Evolutionary conservation across 1,140 invertebrate genomes (phyloP).

Genomic region (Drosophila ironensis): DNA sequence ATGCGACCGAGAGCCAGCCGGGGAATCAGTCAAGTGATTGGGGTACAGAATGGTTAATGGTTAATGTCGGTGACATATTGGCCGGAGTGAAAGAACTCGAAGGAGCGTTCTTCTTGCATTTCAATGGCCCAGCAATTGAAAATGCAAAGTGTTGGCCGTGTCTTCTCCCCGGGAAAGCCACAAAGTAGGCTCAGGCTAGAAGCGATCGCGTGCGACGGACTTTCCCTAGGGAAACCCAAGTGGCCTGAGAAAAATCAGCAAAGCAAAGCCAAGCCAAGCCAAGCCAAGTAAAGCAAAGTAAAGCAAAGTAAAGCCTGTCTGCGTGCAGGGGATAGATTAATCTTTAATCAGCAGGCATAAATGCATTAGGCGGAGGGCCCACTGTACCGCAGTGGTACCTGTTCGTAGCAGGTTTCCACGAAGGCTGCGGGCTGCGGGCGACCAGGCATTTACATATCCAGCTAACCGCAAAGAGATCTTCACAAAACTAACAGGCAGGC

Average conservation of each 20-base stretch:
- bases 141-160: background rate
- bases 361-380: constrained; percentile 26
- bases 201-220: constrained; percentile 40
- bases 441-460: constrained; percentile 47
- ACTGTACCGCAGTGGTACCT: constrained; percentile 17
- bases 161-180: background rate
- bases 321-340: constrained; percentile 30
- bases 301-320: too few species aligned
- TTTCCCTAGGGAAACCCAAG: constrained; percentile 60
- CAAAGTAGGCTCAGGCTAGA: constrained; percentile 5
- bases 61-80: constrained; percentile 10
- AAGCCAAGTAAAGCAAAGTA: too few species aligned
- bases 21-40: too few species aligned
- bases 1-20: constrained; percentile 10
- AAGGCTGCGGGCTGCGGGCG: constrained; percentile 9
- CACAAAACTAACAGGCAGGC: constrained; percentile 53
- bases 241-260: constrained; percentile 26
- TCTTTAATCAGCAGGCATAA: constrained; percentile 37
- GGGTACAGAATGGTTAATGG: background rate
- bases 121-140: constrained; percentile 37
- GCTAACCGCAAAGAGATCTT: constrained; percentile 1
- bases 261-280: too few species aligned
- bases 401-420: constrained; percentile 5
- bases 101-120: constrained; percentile 38
- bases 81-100: background rate